Base-by-base conservation (phyloP, 2,113 vertebrate genomes). In the Mustelus asterias region DNA sequence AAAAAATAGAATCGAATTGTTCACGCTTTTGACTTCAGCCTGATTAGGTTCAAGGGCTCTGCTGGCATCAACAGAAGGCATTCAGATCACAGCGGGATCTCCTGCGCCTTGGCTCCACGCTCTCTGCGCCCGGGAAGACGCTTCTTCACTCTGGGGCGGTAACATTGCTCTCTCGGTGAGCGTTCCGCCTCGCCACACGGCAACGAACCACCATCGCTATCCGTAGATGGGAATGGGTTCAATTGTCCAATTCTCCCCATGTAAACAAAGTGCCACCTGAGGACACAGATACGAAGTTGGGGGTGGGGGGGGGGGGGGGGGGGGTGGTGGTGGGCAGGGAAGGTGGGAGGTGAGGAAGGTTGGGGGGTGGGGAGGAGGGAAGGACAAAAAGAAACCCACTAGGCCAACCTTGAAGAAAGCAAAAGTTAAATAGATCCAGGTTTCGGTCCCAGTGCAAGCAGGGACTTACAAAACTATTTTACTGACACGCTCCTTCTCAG, bases 191-290 rank as follows among this genome's bases (percentile, higher is more conserved):
- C 33, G 1, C 60, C 93, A 44, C n/a, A 13, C 18, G 11, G n/a
- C 33, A 41, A 29, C 69, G 29, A 72, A 70, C 18, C 3, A 22
- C 22, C 67, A 29, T 41, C 20, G 58, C 58, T 72, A 33, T 95
- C 65, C 8, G 4, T 48, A 0, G 24, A 70, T 10, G 67, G 93
- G 13, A 95, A 26, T 95, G 37, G 10, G 9, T 60, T 41, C 63
- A 41, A 76, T 72, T 24, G 24, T 37, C 65, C 33, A 67, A 13
- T 70, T 70, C 5, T 70, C 22, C 22, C 63, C 37, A 41, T 48
- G 67, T 95, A 95, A 95, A 95, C 90, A 93, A 93, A 37, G 93
- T 95, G 37, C 93, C 67, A 72, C 41, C 93, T 72, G 67, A 72
- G 70, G 37, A 1, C 48, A 54, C 93, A 95, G 67, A 70, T 70